A percentile compares a stretch with the other conserved stretches of the same genome.
These are phyloP conservation scores for Pogonus chalceus DNA, from an alignment of 1,140 invertebrate species.

Conservation along the genomic window DNA sequence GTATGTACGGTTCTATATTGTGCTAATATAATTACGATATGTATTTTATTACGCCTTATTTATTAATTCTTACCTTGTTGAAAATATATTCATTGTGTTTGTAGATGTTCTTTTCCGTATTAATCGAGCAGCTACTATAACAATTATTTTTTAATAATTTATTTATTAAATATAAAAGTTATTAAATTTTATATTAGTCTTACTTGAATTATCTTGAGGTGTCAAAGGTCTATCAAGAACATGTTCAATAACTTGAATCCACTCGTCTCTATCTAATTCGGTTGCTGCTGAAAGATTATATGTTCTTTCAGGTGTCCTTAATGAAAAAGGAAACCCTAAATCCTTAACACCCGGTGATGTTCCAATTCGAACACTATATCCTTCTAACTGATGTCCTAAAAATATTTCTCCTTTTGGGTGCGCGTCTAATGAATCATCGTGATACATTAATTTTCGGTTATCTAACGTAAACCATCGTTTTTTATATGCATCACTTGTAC, in stretches of 20 bases:
- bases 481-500: conserved; percentile 66
- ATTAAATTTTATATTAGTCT: conserved; percentile 31
- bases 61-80: conserved; percentile 43
- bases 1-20: too few species aligned
- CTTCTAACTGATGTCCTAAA: conserved; percentile 59
- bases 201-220: conserved; percentile 68
- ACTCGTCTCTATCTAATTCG: conserved; percentile 65
- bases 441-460: conserved; percentile 82
- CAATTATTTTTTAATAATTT: conserved; percentile 1
- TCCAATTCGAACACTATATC: conserved; percentile 54
- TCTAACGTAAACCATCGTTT: conserved; percentile 85
- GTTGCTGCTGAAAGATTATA: conserved; percentile 74
- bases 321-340: conserved; percentile 70
- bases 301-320: conserved; percentile 72
- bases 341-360: conserved; percentile 60
- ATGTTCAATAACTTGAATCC: conserved; percentile 66
- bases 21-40: neutral
- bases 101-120: conserved; percentile 60
- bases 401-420: conserved; percentile 88
- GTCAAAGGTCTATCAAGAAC: conserved; percentile 68
- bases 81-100: conserved; percentile 62
- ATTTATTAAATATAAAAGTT: conserved; percentile 9
- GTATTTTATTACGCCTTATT: neutral
- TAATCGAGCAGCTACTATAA: conserved; percentile 57
- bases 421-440: conserved; percentile 73